Base-by-base conservation (phyloP, 2,797 vertebrate species). In the Coreius guichenoti region DNA sequence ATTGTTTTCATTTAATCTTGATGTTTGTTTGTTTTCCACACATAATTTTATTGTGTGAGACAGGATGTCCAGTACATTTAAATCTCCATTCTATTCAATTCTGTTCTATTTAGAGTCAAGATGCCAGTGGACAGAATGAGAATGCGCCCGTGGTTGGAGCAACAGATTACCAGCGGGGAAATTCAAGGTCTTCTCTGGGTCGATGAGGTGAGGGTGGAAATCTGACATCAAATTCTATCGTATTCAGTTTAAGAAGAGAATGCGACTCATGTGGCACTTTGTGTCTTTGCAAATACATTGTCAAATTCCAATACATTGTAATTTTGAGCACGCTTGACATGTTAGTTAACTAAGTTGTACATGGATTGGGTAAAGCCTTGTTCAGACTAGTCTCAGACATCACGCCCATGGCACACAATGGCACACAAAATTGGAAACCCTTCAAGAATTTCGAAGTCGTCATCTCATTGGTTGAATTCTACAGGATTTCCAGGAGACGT, bases 81-180 rank as follows among this genome's bases (percentile, higher is more conserved):
- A 58, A 61, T 23, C 51, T 63, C n/a, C 17, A 82, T 43, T 82
- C 5, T 36, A 23, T 70, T 54, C 8, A 3, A 51, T 68, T 69
- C 3, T 67, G 9, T 54, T 43, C 11, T 69, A 33, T 69, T 21
- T n/a, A 87, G 94, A 92, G 93, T 91, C 88, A 96, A 91, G 80
- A 99, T 99, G 98, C 98, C 98, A 5, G 97, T 99, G 31, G 98
- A 99, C 91, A 95, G 98, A 90, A 99, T 99, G 98, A 96, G 98
- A 80, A 99, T 99, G 98, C 94, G 98, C 72, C 98, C 98, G 0
- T 99, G 98, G 98, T 92, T 99, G 90, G 98, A 99, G 92, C 97
- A 99, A 39, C 98, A 99, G 92, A 99, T 99, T 75, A 95, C 98
- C 85, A 97, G 96, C 0, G 96, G 96, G 88, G 94, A 94, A 82